These are phyloP conservation scores for Planiliza haematocheilus DNA, from an alignment of 2,113 vertebrate species.

Conservation along the genomic window DNA sequence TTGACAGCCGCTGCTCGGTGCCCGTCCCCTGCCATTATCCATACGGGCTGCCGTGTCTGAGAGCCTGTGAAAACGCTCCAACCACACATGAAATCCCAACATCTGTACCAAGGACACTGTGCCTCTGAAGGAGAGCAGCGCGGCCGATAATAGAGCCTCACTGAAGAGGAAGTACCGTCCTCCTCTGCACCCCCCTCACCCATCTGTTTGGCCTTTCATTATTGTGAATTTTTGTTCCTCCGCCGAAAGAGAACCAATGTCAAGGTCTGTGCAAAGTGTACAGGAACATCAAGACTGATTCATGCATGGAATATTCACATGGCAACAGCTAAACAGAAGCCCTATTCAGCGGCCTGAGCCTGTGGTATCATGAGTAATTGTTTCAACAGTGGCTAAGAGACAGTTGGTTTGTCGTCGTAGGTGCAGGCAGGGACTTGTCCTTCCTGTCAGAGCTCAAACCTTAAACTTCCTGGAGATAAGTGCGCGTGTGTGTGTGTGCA, in stretches of 20 bases:
- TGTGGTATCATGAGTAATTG: slow-evolving; percentile 63
- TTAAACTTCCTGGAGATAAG: slow-evolving; percentile 60
- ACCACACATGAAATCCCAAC: slow-evolving; percentile 49
- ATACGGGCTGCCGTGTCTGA: slow-evolving; percentile 28
- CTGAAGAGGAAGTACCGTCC: slow-evolving; percentile 13
- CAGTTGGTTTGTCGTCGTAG: slow-evolving; percentile 59
- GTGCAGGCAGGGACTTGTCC: slow-evolving; percentile 75
- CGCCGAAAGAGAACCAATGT: slow-evolving; percentile 39
- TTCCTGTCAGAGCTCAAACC: slow-evolving; percentile 60
- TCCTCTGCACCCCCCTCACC: background rate
- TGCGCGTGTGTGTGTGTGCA: slow-evolving; percentile 15
- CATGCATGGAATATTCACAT: slow-evolving; percentile 52
- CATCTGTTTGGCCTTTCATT: slow-evolving; percentile 40
- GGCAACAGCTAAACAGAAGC: slow-evolving; percentile 68
- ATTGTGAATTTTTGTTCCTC: slow-evolving; percentile 34
- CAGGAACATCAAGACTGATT: slow-evolving; percentile 51
- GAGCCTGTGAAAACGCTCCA: slow-evolving; percentile 38
- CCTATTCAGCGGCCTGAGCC: slow-evolving; percentile 64
- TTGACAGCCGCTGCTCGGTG: slow-evolving; percentile 60
- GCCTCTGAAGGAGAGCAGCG: slow-evolving; percentile 27
- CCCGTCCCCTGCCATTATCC: slow-evolving; percentile 52
- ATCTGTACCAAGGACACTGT: slow-evolving; percentile 64
- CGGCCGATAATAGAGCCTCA: slow-evolving; percentile 28
- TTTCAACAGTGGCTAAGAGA: slow-evolving; percentile 64
- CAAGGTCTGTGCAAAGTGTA: slow-evolving; percentile 29